A percentile compares a stretch with the other conserved stretches of the same genome.
Conservation (phyloP, 2,888 invertebrate genomes). For the Amphipoea lucens region DNA sequence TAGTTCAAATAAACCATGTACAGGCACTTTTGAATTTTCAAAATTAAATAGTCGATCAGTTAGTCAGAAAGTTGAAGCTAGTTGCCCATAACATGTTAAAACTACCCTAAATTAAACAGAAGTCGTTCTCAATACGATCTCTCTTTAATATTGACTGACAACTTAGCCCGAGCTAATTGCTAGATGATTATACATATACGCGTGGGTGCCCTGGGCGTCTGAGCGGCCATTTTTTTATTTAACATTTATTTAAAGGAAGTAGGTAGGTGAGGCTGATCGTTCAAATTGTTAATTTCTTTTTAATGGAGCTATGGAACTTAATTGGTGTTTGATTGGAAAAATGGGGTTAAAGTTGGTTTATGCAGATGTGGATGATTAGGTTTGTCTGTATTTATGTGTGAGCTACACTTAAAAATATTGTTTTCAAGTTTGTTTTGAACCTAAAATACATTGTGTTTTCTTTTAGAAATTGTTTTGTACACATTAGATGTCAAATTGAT, state of each 20-base stretch:
- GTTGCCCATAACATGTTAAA: slow-evolving; percentile 5
- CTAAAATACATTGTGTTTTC: background rate
- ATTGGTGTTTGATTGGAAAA: background rate
- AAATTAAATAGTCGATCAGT: no score
- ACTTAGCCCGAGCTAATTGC: slow-evolving; percentile 53
- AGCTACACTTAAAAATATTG: background rate
- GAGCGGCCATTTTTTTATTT: slow-evolving; percentile 43
- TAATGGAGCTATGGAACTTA: slow-evolving; percentile 22
- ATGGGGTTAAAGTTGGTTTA: background rate
- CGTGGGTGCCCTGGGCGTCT: slow-evolving; percentile 31
- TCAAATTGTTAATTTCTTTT: slow-evolving; percentile 44
- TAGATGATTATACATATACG: slow-evolving; percentile 41
- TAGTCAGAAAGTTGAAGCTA: no score
- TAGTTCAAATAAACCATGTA: no score
- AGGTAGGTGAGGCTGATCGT: slow-evolving; percentile 18
- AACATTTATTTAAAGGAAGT: slow-evolving; percentile 43
- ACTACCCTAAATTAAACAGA: slow-evolving; percentile 49
- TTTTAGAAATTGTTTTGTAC: background rate
- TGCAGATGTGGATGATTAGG: background rate
- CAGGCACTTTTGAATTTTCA: no score
- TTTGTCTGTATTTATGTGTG: background rate
- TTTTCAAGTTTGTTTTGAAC: no score
- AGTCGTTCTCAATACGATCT: slow-evolving; percentile 47
- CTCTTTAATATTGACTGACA: slow-evolving; percentile 37
- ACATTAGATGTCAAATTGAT: background rate